Evolutionary conservation across 2,113 vertebrate genomes (phyloP), one percentile per base, ranked within the genome.

Genomic region (Ellobius talpinus): DNA sequence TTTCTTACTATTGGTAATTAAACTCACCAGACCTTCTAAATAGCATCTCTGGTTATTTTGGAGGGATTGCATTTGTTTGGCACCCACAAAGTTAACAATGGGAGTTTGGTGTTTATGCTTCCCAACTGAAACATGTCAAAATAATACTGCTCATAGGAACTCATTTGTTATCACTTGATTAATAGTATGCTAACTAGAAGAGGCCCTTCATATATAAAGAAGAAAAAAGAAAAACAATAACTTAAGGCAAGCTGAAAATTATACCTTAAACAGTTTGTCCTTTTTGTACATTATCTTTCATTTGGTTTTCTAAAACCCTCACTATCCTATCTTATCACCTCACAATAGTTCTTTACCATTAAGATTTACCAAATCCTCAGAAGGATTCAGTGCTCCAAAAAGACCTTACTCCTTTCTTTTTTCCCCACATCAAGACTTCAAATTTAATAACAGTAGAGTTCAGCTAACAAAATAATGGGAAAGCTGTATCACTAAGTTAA

Each of bases 1-100:
- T 96, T 86, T 95, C 58, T 89, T 95, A 42, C 50, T 87, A 89
- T 76, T 87, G 36, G 10, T 93, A 85, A 39, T 93, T 94, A 91
- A 82, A 89, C 36, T 73, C 33, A 76, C 63, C 61, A 84, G 96
- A 77, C 42, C 77, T 92, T 90, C 87, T 97, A 92, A 47, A 91
- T 88, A 93, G 36, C 42, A 92, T 12, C 2, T 93, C 63, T 91
- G 6, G 0, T 77, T 96, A 92, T 10, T 17, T 87, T 72, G 78
- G 92, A 92, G 61, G 2, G 14, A 55, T 96, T 97, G 74, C 47
- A 66, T 79, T 78, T 87, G 58, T 92, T 52, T 85, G 58, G 39
- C 39, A 93, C 50, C 47, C 73, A 89, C 72, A 95, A 79, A 76
- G 65, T 93, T 92, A 97, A 93, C 24, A 88, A 95, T 14, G 85